Evolutionary conservation across 2,888 invertebrate genomes (phyloP), one percentile per base, ranked within the genome.

Genomic region (Orthosia gothica): DNA sequence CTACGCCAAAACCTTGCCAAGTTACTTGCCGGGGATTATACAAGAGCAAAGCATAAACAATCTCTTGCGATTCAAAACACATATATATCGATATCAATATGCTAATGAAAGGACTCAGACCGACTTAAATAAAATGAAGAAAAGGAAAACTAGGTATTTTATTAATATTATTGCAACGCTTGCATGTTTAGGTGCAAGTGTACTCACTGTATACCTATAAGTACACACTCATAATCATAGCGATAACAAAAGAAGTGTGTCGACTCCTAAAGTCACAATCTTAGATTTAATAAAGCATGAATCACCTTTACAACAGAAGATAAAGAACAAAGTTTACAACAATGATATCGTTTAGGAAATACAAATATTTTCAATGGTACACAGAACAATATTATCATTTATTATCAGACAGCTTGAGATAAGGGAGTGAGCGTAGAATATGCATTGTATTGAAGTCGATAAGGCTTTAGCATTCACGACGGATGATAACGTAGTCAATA

Each of bases 331-430:
- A 80, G 59, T 74, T 59, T 59, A 74, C 32, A 64, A 63, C 63
- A 74, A 74, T 71, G 69, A 65, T 70, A 79, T 74, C 71, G 65
- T 69, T 71, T 50, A 83, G 86, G 73, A 86, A 79, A 75, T 63
- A 75, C 64, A 85, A 78, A 85, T 73, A 85, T 79, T 82, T 70
- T 65, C 55, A 32, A 61, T 64, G 59, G 67, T 49, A 59, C 32
- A 63, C 76, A 82, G 76, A 74, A 81, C 74, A 87, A 76, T 84
- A 66, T 85, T 84, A 87, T 84, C 87, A 81, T 75, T 68, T 84
- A 87, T 68, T 84, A 87, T 84, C 87, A 81, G 78, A 70, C 55
- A 63, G 64, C 26, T 40, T 52, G 49, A 69, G 67, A 81, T 84
- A 84, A 78, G 59, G 63, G 32, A 68, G 62, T 70, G 65, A 66